Conservation (phyloP, 2,113 vertebrate species). For the Leptocoma aspasia region DNA sequence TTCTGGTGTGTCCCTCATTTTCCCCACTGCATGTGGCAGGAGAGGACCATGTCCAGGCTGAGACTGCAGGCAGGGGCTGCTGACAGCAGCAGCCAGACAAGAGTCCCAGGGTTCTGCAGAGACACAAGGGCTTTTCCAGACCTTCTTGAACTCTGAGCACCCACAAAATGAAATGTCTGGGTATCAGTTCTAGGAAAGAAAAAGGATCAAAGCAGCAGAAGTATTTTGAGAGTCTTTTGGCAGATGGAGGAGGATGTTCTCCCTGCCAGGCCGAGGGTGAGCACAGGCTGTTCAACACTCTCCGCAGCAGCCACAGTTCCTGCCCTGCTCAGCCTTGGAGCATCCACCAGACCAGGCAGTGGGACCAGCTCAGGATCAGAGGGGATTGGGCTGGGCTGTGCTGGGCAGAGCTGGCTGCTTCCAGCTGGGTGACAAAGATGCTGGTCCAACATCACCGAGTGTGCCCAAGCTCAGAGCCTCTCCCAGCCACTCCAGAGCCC, state of each 20-base stretch:
- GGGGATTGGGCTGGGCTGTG: background rate
- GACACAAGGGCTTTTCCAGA: background rate
- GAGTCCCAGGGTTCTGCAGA: background rate
- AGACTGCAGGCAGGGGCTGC: background rate
- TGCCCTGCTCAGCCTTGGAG: background rate
- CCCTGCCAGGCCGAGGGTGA: rapidly evolving
- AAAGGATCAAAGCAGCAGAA: background rate
- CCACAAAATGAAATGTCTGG: background rate
- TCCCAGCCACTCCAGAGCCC: background rate
- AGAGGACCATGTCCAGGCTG: rapidly evolving
- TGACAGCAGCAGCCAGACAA: background rate
- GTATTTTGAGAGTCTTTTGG: background rate
- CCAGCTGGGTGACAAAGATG: background rate
- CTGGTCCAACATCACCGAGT: background rate
- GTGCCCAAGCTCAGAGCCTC: background rate
- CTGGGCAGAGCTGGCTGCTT: background rate
- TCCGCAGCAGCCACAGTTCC: background rate
- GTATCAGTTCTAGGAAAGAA: background rate
- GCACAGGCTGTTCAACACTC: background rate
- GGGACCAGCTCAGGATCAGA: rapidly evolving
- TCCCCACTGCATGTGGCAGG: background rate
- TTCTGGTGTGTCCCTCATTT: background rate
- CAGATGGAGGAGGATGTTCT: background rate
- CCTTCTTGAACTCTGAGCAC: background rate
- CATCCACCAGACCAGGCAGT: rapidly evolving